These are phyloP conservation scores for Gymnothorax reevesii DNA, from an alignment of 2,797 vertebrate genomes.

Conservation along the genomic window DNA sequence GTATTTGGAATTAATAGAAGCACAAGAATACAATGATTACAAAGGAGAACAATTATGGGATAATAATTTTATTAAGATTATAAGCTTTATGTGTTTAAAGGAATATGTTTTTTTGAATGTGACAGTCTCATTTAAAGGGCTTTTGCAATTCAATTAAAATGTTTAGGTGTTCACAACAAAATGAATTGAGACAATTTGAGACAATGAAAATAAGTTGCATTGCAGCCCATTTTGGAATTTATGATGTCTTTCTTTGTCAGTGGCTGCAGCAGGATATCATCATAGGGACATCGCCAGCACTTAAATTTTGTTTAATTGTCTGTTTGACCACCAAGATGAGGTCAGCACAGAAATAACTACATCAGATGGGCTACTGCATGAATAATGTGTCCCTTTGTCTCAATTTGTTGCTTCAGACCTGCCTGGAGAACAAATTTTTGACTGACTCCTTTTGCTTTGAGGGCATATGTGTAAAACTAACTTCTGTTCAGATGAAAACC, in stretches of 20 bases:
- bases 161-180: not conserved
- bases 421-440: not conserved
- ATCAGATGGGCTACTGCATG: not conserved
- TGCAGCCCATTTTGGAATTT: not conserved
- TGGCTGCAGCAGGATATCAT: not conserved
- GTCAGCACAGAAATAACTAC: not conserved
- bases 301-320: not conserved
- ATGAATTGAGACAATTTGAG: not conserved
- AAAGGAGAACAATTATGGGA: not conserved
- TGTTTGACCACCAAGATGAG: not conserved
- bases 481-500: not conserved
- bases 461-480: not conserved
- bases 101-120: not conserved
- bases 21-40: not conserved
- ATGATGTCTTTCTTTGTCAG: not conserved
- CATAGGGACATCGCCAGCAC: not conserved
- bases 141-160: not conserved
- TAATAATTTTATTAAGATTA: not conserved
- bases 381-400: slow-evolving; percentile 1
- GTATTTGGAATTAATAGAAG: not conserved
- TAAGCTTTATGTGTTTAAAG: not conserved
- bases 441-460: not conserved
- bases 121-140: not conserved
- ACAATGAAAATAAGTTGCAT: not conserved
- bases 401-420: not conserved